Conservation (phyloP, 1,140 invertebrate species). For the Drosophila novamexicana region DNA sequence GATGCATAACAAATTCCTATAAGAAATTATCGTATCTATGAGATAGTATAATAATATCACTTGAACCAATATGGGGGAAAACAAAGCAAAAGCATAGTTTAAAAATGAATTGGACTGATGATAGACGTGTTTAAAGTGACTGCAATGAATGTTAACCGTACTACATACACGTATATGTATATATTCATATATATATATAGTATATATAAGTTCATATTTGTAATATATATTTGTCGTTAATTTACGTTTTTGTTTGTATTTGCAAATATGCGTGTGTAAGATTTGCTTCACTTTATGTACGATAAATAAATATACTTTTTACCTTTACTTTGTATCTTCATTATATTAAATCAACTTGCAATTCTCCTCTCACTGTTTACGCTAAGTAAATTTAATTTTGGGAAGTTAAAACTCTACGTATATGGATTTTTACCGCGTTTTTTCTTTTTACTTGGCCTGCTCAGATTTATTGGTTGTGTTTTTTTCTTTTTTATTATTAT, state of each 20-base stretch:
- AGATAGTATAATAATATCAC: conserved; percentile 58
- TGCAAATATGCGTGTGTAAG: conserved; percentile 66
- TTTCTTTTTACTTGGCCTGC: conserved; percentile 16
- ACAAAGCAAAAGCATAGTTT: conserved; percentile 21
- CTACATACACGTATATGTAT: conserved; percentile 32
- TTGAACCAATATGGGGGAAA: conserved; percentile 39
- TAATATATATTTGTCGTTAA: conserved; percentile 71
- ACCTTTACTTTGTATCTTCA: conserved; percentile 23
- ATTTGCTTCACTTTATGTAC: conserved; percentile 44
- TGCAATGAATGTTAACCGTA: background rate
- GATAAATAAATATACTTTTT: conserved; percentile 68
- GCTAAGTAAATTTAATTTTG: conserved; percentile 63
- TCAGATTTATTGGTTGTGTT: conserved; percentile 1
- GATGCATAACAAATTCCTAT: conserved; percentile 35
- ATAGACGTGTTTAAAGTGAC: conserved; percentile 16
- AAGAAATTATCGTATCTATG: conserved; percentile 29
- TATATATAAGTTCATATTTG: conserved; percentile 53
- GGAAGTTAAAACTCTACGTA: conserved; percentile 80
- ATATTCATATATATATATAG: conserved; percentile 38
- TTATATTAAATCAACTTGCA: conserved; percentile 10
- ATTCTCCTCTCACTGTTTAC: conserved; percentile 8
- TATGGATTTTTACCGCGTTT: conserved; percentile 57
- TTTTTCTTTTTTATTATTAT: conserved; percentile 5
- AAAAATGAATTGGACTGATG: conserved; percentile 1
- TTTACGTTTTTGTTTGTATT: conserved; percentile 30